phyloP scores from a whole-genome alignment of 2,113 vertebrate species.

The Atherinomorus stipes region DNA sequence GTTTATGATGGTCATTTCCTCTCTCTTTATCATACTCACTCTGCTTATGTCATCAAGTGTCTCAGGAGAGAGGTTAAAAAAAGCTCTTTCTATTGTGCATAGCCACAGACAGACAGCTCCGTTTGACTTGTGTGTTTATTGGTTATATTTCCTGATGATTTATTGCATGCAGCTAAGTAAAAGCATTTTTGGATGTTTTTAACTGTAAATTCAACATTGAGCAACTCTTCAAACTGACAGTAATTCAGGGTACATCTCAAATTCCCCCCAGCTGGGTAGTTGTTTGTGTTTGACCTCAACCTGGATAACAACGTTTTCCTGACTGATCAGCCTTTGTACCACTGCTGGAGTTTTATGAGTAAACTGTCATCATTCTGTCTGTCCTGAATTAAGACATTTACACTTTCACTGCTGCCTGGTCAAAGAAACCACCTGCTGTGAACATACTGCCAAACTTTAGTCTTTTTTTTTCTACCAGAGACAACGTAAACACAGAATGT shows the following conservation, averaged over 20 bases:
- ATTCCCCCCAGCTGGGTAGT: slow-evolving; percentile 11
- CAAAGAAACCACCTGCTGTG: slow-evolving; percentile 43
- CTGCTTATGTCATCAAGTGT: slow-evolving; percentile 61
- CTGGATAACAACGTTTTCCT: slow-evolving; percentile 24
- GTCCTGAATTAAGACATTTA: slow-evolving; percentile 28
- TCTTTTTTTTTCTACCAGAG: slow-evolving; percentile 10
- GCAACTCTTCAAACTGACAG: slow-evolving; percentile 11
- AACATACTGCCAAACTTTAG: slow-evolving; percentile 3
- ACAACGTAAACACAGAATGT: not conserved
- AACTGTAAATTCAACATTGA: not conserved
- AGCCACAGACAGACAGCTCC: not conserved
- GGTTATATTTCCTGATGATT: not conserved
- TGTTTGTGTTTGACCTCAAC: slow-evolving; percentile 20
- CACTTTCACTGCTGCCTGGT: slow-evolving; percentile 17
- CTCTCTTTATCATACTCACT: slow-evolving; percentile 25
- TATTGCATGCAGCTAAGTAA: not conserved
- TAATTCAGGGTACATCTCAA: slow-evolving; percentile 10
- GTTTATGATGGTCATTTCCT: slow-evolving; percentile 55
- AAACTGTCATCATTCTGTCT: slow-evolving; percentile 24
- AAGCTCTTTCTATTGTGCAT: not conserved
- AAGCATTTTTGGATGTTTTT: slow-evolving; percentile 8
- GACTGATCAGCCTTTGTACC: slow-evolving; percentile 24
- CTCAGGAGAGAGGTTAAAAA: slow-evolving; percentile 28
- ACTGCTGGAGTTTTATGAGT: slow-evolving; percentile 31
- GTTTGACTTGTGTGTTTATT: not conserved